Evolutionary conservation across 1,140 invertebrate genomes (phyloP).

Genomic region (honey bee (Apis mellifera)): DNA sequence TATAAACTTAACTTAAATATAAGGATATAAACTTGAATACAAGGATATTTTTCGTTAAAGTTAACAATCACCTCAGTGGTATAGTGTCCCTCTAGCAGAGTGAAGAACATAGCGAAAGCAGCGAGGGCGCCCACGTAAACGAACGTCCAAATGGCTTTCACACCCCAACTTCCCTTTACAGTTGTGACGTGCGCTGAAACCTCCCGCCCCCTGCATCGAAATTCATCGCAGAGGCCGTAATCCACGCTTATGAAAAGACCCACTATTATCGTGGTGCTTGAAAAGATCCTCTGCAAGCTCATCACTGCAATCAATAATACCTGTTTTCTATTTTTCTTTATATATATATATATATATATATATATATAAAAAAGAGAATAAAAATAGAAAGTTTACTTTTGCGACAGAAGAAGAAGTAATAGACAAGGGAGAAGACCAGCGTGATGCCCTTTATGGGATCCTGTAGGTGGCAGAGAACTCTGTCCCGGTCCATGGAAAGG

Average conservation of each 20-base stretch:
- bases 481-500: slow-evolving; percentile 76
- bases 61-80: slow-evolving; percentile 67
- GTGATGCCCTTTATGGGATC: slow-evolving; percentile 84
- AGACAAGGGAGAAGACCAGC: slow-evolving; percentile 83
- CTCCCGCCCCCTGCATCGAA: slow-evolving; percentile 83
- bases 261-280: slow-evolving; percentile 83
- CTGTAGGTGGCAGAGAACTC: slow-evolving; percentile 84
- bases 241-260: slow-evolving; percentile 84
- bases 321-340: not conserved
- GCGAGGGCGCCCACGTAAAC: slow-evolving; percentile 82
- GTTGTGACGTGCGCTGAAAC: slow-evolving; percentile 73
- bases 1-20: too few species aligned
- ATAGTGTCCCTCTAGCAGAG: slow-evolving; percentile 80
- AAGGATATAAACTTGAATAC: too few species aligned
- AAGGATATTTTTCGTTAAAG: not conserved
- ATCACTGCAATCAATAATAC: slow-evolving; percentile 79
- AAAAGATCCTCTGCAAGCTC: slow-evolving; percentile 83
- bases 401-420: slow-evolving; percentile 84
- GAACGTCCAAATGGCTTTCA: slow-evolving; percentile 82
- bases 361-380: rapidly evolving
- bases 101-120: slow-evolving; percentile 82
- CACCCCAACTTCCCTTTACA: slow-evolving; percentile 80
- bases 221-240: slow-evolving; percentile 84
- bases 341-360: too few species aligned
- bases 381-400: slow-evolving; percentile 80